Evolutionary conservation across 2,113 vertebrate species (phyloP).

Genomic region (Ctenomys sociabilis): DNA sequence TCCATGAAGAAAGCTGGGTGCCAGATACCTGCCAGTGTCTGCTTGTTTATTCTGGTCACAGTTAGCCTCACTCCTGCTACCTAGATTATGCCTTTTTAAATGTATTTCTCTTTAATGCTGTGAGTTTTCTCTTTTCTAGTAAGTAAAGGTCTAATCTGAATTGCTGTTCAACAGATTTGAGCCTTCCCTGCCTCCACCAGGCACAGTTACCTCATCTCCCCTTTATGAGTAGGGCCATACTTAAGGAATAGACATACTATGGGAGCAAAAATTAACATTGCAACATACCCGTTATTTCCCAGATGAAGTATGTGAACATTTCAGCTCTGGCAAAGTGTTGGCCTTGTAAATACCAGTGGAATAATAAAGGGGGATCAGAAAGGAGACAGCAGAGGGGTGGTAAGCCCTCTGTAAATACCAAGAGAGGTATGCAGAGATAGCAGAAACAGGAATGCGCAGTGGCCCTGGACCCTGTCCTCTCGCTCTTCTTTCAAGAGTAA

Average conservation of each 20-base stretch:
- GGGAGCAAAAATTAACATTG: conserved; percentile 44
- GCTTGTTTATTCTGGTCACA: neutral
- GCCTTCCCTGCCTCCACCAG: neutral
- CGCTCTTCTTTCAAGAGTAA: conserved; percentile 20
- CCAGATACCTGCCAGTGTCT: neutral
- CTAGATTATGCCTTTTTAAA: neutral
- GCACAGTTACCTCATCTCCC: neutral
- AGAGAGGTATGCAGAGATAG: conserved; percentile 2
- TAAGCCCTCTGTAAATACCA: conserved; percentile 65
- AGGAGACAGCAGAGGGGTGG: conserved; percentile 52
- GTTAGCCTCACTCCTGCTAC: neutral
- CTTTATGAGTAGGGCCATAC: neutral
- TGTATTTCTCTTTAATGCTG: neutral
- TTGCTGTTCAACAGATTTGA: neutral
- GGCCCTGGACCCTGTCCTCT: neutral
- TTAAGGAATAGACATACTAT: neutral
- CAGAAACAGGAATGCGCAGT: conserved; percentile 52
- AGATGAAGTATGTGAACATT: neutral
- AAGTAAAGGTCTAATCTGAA: neutral
- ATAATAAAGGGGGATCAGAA: conserved; percentile 49
- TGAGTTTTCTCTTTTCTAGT: conserved; percentile 9
- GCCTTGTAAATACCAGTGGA: conserved; percentile 59
- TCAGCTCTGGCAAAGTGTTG: conserved; percentile 48
- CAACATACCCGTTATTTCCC: neutral
- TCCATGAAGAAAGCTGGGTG: neutral